Percentiles rank a stretch among this genome's conserved stretches.
Conservation (phyloP, 2,888 invertebrate species). For the Drosophila pegasa region DNA sequence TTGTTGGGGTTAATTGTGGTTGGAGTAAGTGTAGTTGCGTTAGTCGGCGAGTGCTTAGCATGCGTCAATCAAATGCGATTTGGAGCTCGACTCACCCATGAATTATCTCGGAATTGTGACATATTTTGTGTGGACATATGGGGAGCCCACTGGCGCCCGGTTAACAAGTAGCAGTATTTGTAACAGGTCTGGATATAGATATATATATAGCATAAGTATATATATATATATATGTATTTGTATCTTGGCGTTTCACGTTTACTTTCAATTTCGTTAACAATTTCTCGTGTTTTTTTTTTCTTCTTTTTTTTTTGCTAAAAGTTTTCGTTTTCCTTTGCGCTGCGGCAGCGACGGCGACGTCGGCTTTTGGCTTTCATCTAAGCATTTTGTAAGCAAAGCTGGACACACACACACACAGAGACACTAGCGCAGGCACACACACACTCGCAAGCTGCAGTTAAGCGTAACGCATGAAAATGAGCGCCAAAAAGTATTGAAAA, state of each 20-base stretch:
- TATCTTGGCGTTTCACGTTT: slow-evolving; percentile 27
- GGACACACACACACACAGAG: slow-evolving; percentile 29
- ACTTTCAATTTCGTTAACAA: slow-evolving; percentile 63
- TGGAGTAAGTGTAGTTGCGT: slow-evolving; percentile 18
- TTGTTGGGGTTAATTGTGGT: slow-evolving; percentile 28
- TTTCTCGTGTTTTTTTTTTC: slow-evolving; percentile 39
- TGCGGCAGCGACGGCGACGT: slow-evolving; percentile 21
- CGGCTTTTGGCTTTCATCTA: slow-evolving; percentile 59
- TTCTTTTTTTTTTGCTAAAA: slow-evolving; percentile 28
- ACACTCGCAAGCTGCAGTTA: slow-evolving; percentile 51
- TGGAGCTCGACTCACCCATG: slow-evolving; percentile 81
- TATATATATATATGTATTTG: slow-evolving; percentile 1
- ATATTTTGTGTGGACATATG: slow-evolving; percentile 65
- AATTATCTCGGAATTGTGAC: slow-evolving; percentile 84
- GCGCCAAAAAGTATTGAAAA: slow-evolving; percentile 49
- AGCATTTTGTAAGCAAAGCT: slow-evolving; percentile 72
- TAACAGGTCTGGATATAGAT: slow-evolving; percentile 9
- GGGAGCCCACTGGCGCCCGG: slow-evolving; percentile 36
- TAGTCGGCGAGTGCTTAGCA: slow-evolving; percentile 20
- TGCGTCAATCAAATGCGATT: slow-evolving; percentile 13
- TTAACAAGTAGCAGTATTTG: slow-evolving; percentile 5
- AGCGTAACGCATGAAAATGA: slow-evolving; percentile 76
- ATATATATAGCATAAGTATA: slow-evolving; percentile 15
- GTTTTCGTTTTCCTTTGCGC: slow-evolving; percentile 51
- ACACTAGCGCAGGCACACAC: slow-evolving; percentile 10